Evolutionary conservation across 2,113 vertebrate species (phyloP), one percentile per base, ranked within the genome.

Genomic region (Sinocyclocheilus anshuiensis): DNA sequence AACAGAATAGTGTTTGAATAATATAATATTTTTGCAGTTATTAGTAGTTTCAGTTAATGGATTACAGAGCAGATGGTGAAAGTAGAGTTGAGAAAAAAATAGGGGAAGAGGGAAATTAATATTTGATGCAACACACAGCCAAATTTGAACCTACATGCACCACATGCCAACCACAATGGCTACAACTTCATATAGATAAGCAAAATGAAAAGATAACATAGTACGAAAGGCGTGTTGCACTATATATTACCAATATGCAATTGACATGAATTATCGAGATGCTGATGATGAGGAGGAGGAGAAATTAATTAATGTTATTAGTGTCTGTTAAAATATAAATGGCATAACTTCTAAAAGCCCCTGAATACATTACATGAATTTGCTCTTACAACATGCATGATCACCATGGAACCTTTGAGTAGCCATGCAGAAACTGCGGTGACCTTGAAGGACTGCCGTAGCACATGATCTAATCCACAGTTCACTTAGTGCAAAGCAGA

Each of bases 391-490:
- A 45, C 39, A 45, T 63, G 78, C 42, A 45, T 45, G n/a, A 81
- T 63, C 36, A 26, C 12, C 13, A 65, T 8, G 7, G 26, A 63
- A 22, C 20, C 59, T 45, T 65, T 75, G 9, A n/a, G 39, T 45
- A n/a, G 72, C 33, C 39, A 81, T 45, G 61, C 55, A 65, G 53
- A 36, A 59, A 79, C 36, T 61, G 45, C 1, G 33, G 11, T 48
- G 74, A 12, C n/a, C 74, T 24, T 45, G 42, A 13, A 16, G 15
- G n/a, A 6, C 16, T 42, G 15, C 2, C 2, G 6, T 24, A 22
- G 83, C 53, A 53, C 53, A 48, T 86, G 59, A 53, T 74, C 55
- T 26, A 76, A 71, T 39, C 39, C 45, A 57, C 11, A 65, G 63
- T 48, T 48, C 45, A 48, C 45, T 48, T 4, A 48, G 45, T 48